These are phyloP conservation scores for Odobenus rosmarus DNA, from an alignment of 2,113 vertebrate species.

Conservation along the genomic window DNA sequence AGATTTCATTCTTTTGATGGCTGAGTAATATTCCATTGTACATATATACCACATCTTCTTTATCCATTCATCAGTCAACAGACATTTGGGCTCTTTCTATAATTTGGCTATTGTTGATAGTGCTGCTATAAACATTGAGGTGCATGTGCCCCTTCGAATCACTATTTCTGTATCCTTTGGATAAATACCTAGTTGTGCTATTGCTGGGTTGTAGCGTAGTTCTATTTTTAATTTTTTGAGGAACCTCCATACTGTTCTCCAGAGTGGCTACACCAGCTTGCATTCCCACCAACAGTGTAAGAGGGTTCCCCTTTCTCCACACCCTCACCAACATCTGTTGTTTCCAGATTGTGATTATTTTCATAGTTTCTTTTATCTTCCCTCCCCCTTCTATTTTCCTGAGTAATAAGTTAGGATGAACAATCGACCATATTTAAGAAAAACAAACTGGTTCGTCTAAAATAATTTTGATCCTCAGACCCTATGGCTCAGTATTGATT, in stretches of 20 bases:
- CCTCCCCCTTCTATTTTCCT: neutral
- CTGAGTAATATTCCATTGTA: no score
- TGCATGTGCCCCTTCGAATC: neutral
- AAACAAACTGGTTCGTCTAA: constrained; percentile 7
- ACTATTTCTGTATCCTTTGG: neutral
- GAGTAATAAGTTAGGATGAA: neutral
- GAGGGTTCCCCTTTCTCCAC: neutral
- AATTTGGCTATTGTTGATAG: no score
- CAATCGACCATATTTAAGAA: neutral
- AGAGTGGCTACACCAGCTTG: neutral
- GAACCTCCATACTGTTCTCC: no score
- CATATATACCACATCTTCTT: no score
- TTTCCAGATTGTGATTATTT: neutral
- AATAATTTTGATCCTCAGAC: neutral
- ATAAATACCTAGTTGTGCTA: neutral
- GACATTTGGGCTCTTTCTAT: no score
- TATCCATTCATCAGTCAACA: no score
- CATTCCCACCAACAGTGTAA: neutral
- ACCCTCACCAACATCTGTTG: neutral
- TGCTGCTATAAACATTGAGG: neutral
- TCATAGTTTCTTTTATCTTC: neutral
- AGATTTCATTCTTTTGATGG: no score
- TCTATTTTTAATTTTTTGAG: neutral
- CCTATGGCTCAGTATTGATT: neutral
- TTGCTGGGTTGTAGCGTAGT: neutral